Conservation (phyloP, 1,140 invertebrate genomes). For the Zaprionus tsacasi region DNA sequence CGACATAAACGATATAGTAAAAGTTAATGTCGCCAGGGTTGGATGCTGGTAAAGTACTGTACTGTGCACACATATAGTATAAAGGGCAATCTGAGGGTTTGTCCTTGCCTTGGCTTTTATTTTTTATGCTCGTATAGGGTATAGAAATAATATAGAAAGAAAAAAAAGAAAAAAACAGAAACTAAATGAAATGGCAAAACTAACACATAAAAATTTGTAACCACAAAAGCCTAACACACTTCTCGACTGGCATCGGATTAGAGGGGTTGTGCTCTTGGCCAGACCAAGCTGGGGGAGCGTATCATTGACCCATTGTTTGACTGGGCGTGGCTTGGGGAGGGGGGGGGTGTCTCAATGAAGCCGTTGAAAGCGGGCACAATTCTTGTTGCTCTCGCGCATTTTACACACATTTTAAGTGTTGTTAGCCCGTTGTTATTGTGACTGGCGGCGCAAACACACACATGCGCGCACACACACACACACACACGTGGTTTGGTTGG, state of each 20-base stretch:
- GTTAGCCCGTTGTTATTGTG: conserved; percentile 74
- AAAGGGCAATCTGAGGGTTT: not conserved
- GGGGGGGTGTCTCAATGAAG: conserved; percentile 66
- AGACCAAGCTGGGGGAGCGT: conserved; percentile 3
- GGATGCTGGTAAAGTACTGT: not conserved
- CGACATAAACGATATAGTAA: not conserved
- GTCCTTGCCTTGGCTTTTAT: not conserved
- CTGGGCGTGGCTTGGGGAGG: conserved; percentile 23
- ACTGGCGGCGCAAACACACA: conserved; percentile 14
- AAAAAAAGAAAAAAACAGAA: conserved; percentile 29
- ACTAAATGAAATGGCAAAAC: conserved; percentile 70
- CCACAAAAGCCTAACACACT: conserved; percentile 54
- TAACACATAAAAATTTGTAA: conserved; percentile 77
- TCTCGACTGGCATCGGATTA: conserved; percentile 23
- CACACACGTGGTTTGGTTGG: conserved; percentile 19
- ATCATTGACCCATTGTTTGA: conserved; percentile 71
- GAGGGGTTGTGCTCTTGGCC: not conserved
- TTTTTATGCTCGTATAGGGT: conserved; percentile 14
- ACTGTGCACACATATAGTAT: not conserved
- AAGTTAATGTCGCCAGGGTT: not conserved
- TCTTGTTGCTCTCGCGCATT: conserved; percentile 64
- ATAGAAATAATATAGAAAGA: conserved; percentile 26
- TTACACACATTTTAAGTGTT: conserved; percentile 80
- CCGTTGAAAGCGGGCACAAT: conserved; percentile 48
- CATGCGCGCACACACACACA: not conserved